Conservation (phyloP, 2,113 vertebrate genomes). For the Grammomys surdaster region DNA sequence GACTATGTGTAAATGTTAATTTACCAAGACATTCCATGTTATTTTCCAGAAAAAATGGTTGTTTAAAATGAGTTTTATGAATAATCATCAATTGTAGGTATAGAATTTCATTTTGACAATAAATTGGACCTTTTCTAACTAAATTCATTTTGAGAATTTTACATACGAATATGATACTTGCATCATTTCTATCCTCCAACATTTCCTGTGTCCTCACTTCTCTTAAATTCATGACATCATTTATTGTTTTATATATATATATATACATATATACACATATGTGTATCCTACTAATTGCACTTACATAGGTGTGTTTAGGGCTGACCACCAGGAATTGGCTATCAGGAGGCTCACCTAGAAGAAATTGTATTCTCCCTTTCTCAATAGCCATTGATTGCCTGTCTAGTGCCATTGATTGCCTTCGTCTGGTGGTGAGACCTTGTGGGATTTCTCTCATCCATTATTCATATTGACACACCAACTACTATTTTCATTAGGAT, state of each 20-base stretch:
- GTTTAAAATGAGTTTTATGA: conserved; percentile 25
- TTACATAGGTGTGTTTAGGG: not conserved
- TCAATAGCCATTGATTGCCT: not conserved
- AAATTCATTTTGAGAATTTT: not conserved
- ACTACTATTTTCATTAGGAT: not conserved
- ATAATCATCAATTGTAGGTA: not conserved
- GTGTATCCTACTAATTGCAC: not conserved
- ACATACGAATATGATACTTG: not conserved
- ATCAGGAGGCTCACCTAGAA: not conserved
- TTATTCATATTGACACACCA: not conserved
- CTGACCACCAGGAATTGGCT: not conserved
- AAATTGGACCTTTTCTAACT: not conserved
- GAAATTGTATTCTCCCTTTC: not conserved
- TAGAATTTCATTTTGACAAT: not conserved
- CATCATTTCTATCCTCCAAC: not conserved
- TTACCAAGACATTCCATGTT: not conserved
- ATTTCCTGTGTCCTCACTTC: not conserved
- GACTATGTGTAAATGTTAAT: not conserved
- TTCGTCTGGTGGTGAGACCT: not conserved
- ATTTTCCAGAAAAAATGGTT: not conserved
- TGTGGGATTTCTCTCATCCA: not conserved
- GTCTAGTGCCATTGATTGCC: too few species aligned
- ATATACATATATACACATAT: not conserved
- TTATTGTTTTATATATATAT: not conserved
- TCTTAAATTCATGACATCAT: not conserved